A percentile compares a stretch with the other conserved stretches of the same genome.
These are phyloP conservation scores for Naja naja DNA, from an alignment of 2,113 vertebrate genomes.

Conservation along the genomic window DNA sequence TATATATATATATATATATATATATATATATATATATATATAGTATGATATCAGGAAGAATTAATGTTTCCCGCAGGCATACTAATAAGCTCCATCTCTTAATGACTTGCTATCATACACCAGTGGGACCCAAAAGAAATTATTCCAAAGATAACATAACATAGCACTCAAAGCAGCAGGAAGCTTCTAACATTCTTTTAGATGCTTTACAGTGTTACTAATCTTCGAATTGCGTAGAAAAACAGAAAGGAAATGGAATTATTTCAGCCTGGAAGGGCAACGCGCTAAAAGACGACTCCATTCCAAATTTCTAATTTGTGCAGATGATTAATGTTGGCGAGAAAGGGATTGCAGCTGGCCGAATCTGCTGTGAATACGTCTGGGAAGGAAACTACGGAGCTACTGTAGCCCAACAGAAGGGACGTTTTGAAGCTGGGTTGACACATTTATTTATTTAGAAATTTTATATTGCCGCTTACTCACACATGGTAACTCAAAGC, in stretches of 20 bases:
- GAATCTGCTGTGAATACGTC: slow-evolving; percentile 20
- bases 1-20: not conserved
- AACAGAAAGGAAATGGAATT: slow-evolving; percentile 76
- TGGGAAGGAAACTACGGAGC: not conserved
- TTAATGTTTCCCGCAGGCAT: slow-evolving; percentile 76
- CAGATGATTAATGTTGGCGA: slow-evolving; percentile 69
- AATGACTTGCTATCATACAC: slow-evolving; percentile 76
- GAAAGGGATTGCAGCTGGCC: slow-evolving; percentile 29
- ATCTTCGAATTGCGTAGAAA: slow-evolving; percentile 78
- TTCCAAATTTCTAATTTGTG: slow-evolving; percentile 69
- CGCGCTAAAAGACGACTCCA: slow-evolving; percentile 69
- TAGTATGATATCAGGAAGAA: slow-evolving; percentile 74
- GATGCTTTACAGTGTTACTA: slow-evolving; percentile 86
- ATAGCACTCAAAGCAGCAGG: slow-evolving; percentile 81
- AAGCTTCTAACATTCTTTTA: slow-evolving; percentile 82
- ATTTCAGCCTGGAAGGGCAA: slow-evolving; percentile 75
- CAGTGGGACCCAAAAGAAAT: slow-evolving; percentile 76
- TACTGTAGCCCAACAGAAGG: not conserved
- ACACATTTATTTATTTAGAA: not conserved
- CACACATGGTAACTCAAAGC: too few species aligned
- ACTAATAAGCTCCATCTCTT: slow-evolving; percentile 82
- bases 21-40: too few species aligned
- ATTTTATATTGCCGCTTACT: too few species aligned
- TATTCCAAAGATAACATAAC: slow-evolving; percentile 90
- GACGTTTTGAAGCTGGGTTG: not conserved